Evolutionary conservation across 2,797 vertebrate species (phyloP), one percentile per base, ranked within the genome.

Genomic region (Apodemus agrarius): DNA sequence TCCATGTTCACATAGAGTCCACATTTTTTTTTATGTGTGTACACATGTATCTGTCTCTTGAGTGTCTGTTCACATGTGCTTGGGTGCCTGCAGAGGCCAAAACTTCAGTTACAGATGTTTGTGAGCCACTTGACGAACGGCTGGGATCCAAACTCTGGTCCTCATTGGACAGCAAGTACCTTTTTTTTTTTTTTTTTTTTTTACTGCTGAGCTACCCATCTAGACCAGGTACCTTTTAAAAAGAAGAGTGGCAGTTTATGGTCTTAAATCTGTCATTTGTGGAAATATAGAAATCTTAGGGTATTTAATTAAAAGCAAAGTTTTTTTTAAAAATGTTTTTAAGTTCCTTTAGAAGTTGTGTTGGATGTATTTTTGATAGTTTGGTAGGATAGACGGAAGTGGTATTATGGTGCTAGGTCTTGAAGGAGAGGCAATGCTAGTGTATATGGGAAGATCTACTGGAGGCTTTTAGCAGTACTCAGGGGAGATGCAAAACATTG

Each of bases 231-330:
- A 9, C 22, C 29, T 90, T 92, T 96, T 95, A 90, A 89, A 69
- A 88, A 85, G 87, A 54, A 69, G 26, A 79, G 29, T 94, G 69
- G 69, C 31, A 40, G 8, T 90, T 54, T 92, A 31, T 90, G 84
- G 84, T 78, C 76, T 74, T 90, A 46, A 90, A 76, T 81, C 52
- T 81, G 34, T 81, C n/a, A 84, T 85, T 75, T 89, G 54, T 90
- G 40, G 83, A 54, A 90, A 40, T 91, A 75, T 59, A 85, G 57
- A 75, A 92, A 93, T 22, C 86, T 34, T 80, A 80, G 65, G 72
- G 67, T 91, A 57, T 57, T 82, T 91, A 67, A 21, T 75, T 79
- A 95, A 84, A 46, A 61, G 13, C 82, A 93, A 54, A 96, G 52
- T 91, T 49, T 88, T 90, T 29, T 95, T 22, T 86, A n/a, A n/a